A percentile compares a stretch with the other conserved stretches of the same genome.
Conservation (phyloP, 2,113 vertebrate genomes). For the Henicopernis longicauda region DNA sequence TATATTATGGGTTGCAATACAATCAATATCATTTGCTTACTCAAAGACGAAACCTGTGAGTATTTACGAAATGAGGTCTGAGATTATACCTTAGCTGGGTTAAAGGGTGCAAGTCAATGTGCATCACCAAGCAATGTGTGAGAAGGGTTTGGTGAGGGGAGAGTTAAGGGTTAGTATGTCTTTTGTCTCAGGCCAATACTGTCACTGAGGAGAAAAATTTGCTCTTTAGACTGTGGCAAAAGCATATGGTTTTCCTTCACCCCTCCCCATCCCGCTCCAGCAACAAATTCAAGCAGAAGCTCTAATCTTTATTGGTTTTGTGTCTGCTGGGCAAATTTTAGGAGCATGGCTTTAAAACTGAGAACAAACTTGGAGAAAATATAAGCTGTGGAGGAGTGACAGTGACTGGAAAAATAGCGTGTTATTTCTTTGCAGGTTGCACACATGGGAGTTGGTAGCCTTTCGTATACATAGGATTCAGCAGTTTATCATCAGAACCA, state of each 20-base stretch:
- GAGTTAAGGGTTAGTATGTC: neutral
- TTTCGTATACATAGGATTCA: neutral
- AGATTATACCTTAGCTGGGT: neutral
- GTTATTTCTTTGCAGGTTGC: neutral
- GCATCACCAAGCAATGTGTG: neutral
- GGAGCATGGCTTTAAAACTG: neutral
- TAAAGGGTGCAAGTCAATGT: neutral
- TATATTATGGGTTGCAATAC: neutral
- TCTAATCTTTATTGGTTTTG: neutral
- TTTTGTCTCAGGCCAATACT: neutral
- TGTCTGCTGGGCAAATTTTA: neutral
- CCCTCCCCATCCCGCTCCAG: neutral
- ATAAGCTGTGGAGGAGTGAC: neutral
- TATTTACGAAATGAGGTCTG: neutral
- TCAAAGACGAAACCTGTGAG: neutral
- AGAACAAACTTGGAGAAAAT: neutral
- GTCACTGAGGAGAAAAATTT: neutral
- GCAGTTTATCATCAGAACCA: neutral
- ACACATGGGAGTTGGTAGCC: neutral
- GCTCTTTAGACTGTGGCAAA: neutral
- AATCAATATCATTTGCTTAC: neutral
- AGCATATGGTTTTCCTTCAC: neutral
- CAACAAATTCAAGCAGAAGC: neutral
- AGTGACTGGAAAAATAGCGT: neutral
- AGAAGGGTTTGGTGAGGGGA: neutral